Conservation (phyloP, 1,140 invertebrate genomes). For the Caerostris darwini region DNA sequence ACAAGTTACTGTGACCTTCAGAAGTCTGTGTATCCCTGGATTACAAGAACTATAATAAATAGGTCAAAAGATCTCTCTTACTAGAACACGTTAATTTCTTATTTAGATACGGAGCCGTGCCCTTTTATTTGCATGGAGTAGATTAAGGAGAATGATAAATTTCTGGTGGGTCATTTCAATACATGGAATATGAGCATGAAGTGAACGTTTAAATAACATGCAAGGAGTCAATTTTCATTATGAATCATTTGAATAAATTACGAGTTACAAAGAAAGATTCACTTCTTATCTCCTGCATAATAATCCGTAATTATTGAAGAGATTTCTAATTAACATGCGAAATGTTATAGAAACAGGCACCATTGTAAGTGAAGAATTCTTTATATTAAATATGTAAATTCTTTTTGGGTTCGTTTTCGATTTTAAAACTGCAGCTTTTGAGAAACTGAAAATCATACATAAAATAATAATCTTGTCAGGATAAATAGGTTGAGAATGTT, state of each 20-base stretch:
- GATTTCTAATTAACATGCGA: background rate
- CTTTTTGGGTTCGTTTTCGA: too few relatives aligned
- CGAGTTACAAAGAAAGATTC: background rate
- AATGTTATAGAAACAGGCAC: background rate
- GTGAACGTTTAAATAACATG: background rate
- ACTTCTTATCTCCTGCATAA: background rate
- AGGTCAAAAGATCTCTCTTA: background rate
- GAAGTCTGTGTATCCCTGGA: too few relatives aligned
- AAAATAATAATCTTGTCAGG: too few relatives aligned
- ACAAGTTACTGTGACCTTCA: too few relatives aligned
- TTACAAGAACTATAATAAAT: too few relatives aligned
- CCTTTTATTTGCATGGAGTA: background rate
- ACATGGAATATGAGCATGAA: background rate
- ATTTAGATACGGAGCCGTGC: background rate
- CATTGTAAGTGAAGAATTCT: background rate
- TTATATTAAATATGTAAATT: too few relatives aligned
- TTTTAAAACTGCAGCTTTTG: too few relatives aligned
- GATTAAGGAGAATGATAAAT: background rate
- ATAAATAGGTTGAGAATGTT: too few relatives aligned
- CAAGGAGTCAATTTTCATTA: background rate
- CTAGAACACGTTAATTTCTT: background rate
- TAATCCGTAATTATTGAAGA: background rate
- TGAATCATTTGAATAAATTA: background rate
- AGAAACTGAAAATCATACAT: too few relatives aligned
- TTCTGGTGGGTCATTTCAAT: background rate